Conservation (phyloP, 2,797 vertebrate species). For the Antrozous pallidus region DNA sequence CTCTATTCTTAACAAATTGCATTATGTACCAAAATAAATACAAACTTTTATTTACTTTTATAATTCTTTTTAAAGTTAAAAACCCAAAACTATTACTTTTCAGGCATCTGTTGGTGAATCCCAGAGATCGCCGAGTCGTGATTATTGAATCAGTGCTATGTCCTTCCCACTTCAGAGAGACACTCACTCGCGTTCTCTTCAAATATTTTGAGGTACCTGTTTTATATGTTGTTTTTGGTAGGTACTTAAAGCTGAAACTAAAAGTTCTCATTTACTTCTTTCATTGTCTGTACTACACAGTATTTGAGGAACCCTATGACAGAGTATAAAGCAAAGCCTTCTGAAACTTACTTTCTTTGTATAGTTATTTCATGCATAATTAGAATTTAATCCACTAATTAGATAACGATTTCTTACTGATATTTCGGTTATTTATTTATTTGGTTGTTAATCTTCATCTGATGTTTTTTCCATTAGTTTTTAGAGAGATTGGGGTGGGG, state of each 20-base stretch:
- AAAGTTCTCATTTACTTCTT: neutral
- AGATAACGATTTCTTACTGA: neutral
- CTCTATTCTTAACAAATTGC: neutral
- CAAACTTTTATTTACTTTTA: neutral
- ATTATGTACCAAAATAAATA: slow-evolving; percentile 30
- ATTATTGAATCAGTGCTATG: slow-evolving; percentile 96
- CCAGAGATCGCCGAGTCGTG: slow-evolving; percentile 96
- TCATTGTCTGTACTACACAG: neutral
- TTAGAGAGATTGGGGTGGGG: too few relatives aligned
- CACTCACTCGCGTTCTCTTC: slow-evolving; percentile 96
- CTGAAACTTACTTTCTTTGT: slow-evolving; percentile 5
- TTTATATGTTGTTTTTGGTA: neutral
- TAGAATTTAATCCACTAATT: neutral
- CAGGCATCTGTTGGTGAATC: slow-evolving; percentile 97
- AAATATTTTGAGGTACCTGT: slow-evolving; percentile 95
- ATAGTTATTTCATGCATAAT: neutral
- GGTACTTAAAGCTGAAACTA: slow-evolving; percentile 8
- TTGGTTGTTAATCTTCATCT: too few relatives aligned
- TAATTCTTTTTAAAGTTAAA: neutral
- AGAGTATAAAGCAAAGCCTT: neutral
- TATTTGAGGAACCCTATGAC: neutral
- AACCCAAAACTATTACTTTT: neutral
- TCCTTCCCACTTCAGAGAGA: slow-evolving; percentile 98
- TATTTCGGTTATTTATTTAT: neutral
- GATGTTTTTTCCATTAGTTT: too few relatives aligned